A percentile compares a stretch with the other conserved stretches of the same genome.
Evolutionary conservation across 2,113 vertebrate species (phyloP).

Genomic region (Heloderma charlesbogerti): DNA sequence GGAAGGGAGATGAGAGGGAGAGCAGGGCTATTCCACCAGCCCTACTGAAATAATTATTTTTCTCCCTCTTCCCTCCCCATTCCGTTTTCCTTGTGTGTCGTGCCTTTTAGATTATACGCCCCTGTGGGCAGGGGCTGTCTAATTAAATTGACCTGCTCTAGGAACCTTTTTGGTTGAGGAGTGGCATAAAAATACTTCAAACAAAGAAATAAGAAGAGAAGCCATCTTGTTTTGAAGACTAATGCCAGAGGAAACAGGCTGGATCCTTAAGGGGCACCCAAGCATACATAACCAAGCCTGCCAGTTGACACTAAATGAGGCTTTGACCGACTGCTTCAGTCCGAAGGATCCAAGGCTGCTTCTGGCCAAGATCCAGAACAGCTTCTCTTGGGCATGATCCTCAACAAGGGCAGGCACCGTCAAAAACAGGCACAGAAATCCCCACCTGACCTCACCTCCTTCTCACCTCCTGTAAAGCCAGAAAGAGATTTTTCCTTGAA

Average conservation of each 20-base stretch:
- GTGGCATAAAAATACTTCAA: no score
- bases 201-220: no score
- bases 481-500: background rate
- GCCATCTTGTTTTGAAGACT: background rate
- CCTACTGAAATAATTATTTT: no score
- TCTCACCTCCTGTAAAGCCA: background rate
- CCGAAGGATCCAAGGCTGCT: background rate
- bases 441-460: background rate
- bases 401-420: background rate
- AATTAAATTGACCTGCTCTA: background rate
- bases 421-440: background rate
- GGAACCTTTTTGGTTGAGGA: background rate
- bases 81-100: no score
- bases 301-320: accelerated
- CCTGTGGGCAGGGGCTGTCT: no score
- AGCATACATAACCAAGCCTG: background rate
- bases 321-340: background rate
- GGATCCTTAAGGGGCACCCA: background rate
- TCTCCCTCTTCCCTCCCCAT: no score
- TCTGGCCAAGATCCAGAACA: background rate
- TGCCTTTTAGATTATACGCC: no score
- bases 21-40: no score
- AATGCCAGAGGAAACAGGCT: background rate
- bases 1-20: no score
- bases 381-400: background rate